A percentile compares a stretch with the other conserved stretches of the same genome.
phyloP scores from a whole-genome alignment of 2,888 invertebrate genomes.

The Nemotelus nigrinus region DNA sequence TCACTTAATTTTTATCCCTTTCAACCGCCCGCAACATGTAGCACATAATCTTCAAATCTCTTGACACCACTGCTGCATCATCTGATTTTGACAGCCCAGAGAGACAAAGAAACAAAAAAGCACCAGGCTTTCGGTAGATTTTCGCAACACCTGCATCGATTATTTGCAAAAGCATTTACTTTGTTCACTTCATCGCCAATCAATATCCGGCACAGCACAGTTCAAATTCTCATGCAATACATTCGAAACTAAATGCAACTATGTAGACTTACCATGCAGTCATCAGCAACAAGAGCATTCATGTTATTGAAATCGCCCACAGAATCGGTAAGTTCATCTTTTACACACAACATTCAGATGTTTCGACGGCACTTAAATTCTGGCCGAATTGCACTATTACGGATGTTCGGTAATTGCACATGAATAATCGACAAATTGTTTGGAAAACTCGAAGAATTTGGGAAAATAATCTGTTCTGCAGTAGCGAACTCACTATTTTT shows the following conservation, averaged over 20 bases:
- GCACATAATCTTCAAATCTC: background rate
- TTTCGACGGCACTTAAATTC: background rate
- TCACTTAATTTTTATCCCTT: too few species aligned
- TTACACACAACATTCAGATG: background rate
- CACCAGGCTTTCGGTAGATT: too few species aligned
- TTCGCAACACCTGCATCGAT: too few species aligned
- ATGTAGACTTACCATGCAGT: too few species aligned
- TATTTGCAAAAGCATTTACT: too few species aligned
- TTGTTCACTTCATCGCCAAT: too few species aligned
- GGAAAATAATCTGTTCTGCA: conserved; percentile 14
- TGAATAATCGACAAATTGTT: background rate
- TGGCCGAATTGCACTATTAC: background rate
- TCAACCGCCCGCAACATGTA: too few species aligned
- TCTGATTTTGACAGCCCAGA: conserved; percentile 36
- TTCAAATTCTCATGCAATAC: too few species aligned
- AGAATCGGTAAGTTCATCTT: background rate
- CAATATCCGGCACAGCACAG: too few species aligned
- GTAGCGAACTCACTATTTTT: conserved; percentile 36
- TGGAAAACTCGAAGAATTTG: conserved; percentile 1
- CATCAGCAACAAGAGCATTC: too few species aligned
- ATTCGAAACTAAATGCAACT: too few species aligned
- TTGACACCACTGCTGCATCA: background rate
- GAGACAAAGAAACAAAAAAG: conserved; percentile 38
- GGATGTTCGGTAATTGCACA: background rate
- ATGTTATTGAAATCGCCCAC: background rate